Evolutionary conservation across 1,140 invertebrate genomes (phyloP).

Genomic region (Brachionus koreanus): DNA sequence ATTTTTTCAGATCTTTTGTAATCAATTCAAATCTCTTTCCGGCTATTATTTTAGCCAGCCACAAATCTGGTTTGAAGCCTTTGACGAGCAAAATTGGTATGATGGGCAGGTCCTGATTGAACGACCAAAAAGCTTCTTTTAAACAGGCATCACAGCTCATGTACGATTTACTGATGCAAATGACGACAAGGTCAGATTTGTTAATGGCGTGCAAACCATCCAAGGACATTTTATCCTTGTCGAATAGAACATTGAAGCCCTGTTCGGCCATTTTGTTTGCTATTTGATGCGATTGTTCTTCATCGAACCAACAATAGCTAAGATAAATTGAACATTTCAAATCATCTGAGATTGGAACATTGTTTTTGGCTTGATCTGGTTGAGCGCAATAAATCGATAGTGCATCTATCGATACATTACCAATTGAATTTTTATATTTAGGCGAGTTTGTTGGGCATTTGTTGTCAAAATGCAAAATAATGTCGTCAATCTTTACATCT

Average conservation of each 20-base stretch:
- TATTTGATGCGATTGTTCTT: background rate
- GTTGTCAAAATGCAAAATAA: too few relatives aligned
- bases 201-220: background rate
- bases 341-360: background rate
- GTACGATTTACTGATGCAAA: background rate
- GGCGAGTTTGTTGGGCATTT: background rate
- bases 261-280: background rate
- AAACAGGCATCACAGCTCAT: background rate
- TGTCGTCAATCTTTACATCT: too few relatives aligned
- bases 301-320: background rate
- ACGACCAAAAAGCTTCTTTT: background rate
- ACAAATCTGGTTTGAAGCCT: background rate
- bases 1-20: background rate
- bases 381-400: background rate
- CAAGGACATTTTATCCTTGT: constrained; percentile 6
- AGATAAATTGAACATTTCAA: background rate
- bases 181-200: background rate
- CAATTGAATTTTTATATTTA: background rate
- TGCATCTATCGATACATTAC: background rate
- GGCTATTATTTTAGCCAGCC: background rate
- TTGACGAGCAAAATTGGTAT: background rate
- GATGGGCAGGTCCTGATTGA: background rate
- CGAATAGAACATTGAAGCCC: background rate
- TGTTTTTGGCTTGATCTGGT: background rate
- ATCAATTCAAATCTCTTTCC: background rate